These are phyloP conservation scores for Urophycis tenuis DNA, from an alignment of 2,797 vertebrate genomes.

Conservation along the genomic window DNA sequence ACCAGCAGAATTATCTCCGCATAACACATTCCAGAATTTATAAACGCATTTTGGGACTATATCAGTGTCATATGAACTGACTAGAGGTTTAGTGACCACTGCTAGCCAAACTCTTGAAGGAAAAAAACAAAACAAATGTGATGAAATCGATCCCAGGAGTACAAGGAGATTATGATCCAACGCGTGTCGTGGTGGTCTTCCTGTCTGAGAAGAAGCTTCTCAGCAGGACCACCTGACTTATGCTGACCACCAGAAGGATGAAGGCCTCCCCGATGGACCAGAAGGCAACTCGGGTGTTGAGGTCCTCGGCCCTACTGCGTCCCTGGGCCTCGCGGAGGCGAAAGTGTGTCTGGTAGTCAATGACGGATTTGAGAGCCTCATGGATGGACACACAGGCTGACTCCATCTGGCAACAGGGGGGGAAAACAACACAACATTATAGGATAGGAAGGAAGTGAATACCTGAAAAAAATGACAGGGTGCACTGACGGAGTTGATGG, in stretches of 20 bases:
- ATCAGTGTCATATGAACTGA: neutral
- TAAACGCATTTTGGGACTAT: neutral
- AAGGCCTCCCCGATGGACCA: conserved; percentile 97
- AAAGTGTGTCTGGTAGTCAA: conserved; percentile 98
- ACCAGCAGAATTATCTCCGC: neutral
- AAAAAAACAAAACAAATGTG: conserved; percentile 18
- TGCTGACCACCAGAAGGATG: conserved; percentile 94
- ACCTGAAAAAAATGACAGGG: too few relatives aligned
- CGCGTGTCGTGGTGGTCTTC: conserved; percentile 93
- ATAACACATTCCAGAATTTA: neutral
- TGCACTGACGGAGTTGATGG: too few relatives aligned
- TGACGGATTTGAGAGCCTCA: conserved; percentile 93
- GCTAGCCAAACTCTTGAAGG: conserved; percentile 28
- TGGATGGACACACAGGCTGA: conserved; percentile 98
- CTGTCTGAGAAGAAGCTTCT: conserved; percentile 98
- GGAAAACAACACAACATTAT: neutral
- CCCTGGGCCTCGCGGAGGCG: conserved; percentile 93
- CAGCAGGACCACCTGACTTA: conserved; percentile 95
- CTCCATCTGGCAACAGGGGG: conserved; percentile 79
- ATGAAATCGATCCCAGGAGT: conserved; percentile 21
- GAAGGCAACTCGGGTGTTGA: conserved; percentile 94
- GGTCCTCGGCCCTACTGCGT: conserved; percentile 94
- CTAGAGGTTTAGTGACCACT: neutral
- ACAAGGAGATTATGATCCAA: conserved; percentile 82
- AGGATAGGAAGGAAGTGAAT: too few relatives aligned